Percentiles rank a stretch among this genome's conserved stretches.
Evolutionary conservation across 2,888 invertebrate genomes (phyloP).

Genomic region (Nephrotoma guestfalica): DNA sequence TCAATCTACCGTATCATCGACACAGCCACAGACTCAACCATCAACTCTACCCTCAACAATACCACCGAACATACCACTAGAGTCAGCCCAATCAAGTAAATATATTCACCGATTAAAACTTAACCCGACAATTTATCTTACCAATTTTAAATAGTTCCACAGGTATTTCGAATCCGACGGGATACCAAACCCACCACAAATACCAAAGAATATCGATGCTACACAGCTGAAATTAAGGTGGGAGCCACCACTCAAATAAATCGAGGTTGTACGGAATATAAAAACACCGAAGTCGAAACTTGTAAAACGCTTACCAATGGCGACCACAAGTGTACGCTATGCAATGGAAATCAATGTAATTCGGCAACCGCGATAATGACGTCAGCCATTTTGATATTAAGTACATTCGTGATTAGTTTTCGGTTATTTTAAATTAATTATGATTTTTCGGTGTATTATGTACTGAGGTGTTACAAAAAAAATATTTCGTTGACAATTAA

Average conservation of each 20-base stretch:
- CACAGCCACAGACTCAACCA: not conserved
- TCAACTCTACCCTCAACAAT: not conserved
- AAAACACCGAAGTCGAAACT: not conserved
- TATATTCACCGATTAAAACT: too few species aligned
- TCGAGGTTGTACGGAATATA: not conserved
- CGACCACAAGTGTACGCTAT: not conserved
- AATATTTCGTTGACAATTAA: too few species aligned
- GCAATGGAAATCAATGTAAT: not conserved
- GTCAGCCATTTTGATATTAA: not conserved
- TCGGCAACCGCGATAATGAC: not conserved
- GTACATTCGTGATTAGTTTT: not conserved
- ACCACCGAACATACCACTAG: too few species aligned
- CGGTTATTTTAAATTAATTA: not conserved
- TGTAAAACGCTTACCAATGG: not conserved
- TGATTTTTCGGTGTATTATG: too few species aligned
- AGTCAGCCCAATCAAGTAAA: not conserved
- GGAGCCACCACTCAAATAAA: not conserved
- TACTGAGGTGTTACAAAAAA: too few species aligned
- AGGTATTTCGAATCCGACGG: not conserved
- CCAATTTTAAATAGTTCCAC: not conserved
- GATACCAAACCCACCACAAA: not conserved
- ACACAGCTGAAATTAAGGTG: not conserved
- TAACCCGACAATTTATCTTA: too few species aligned
- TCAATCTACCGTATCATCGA: not conserved
- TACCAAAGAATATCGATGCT: not conserved